A percentile compares a stretch with the other conserved stretches of the same genome.
Evolutionary conservation across 2,888 invertebrate genomes (phyloP).

Genomic region (Spatulosminthurus flaviceps): DNA sequence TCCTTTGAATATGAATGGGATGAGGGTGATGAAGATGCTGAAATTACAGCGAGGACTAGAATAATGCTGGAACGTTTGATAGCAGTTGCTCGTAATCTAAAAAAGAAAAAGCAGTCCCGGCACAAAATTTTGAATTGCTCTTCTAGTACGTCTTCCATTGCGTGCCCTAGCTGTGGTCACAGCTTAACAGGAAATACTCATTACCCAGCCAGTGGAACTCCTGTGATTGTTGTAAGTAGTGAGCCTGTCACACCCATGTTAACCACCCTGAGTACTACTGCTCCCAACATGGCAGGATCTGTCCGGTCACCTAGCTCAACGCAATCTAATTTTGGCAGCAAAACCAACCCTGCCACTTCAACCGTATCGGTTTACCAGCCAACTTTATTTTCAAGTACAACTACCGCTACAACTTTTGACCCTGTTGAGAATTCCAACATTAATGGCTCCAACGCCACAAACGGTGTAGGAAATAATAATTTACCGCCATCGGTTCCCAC

Average conservation of each 20-base stretch:
- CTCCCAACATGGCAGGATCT: background rate
- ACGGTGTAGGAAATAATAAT: background rate
- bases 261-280: background rate
- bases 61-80: constrained; percentile 56
- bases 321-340: background rate
- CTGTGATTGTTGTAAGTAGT: background rate
- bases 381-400: background rate
- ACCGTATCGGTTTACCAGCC: background rate
- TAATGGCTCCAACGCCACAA: background rate
- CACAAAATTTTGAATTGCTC: constrained; percentile 46
- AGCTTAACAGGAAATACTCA: constrained; percentile 40
- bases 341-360: background rate
- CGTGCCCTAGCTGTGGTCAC: constrained; percentile 55
- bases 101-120: constrained; percentile 56
- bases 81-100: constrained; percentile 53
- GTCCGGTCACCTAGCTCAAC: background rate
- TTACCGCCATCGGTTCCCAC: background rate
- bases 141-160: constrained; percentile 6
- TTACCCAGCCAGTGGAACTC: background rate
- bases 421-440: constrained; percentile 1
- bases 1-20: constrained; percentile 68
- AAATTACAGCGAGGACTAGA: constrained; percentile 47
- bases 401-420: background rate
- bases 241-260: background rate
- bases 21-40: constrained; percentile 52